Evolutionary conservation across 2,888 invertebrate genomes (phyloP).

Genomic region (Lumbricus terrestris): DNA sequence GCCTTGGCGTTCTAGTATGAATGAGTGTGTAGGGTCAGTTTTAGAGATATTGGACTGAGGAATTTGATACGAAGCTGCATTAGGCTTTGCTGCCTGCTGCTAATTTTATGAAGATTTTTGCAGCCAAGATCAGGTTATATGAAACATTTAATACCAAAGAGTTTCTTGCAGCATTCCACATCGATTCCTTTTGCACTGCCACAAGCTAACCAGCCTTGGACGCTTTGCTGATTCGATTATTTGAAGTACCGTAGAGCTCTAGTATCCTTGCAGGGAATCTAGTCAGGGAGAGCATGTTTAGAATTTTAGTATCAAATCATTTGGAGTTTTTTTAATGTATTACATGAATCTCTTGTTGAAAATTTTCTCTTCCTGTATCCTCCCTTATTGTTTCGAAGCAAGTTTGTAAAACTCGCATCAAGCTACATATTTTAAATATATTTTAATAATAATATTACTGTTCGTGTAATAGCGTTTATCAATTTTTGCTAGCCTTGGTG

Average conservation of each 20-base stretch:
- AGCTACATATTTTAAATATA: not conserved
- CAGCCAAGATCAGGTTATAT: not conserved
- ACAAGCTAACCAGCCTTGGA: not conserved
- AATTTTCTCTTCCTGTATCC: not conserved
- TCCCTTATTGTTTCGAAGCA: not conserved
- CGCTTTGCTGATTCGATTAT: not conserved
- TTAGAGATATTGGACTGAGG: not conserved
- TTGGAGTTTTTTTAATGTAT: not conserved
- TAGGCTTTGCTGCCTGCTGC: not conserved
- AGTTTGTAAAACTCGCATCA: not conserved
- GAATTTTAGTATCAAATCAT: not conserved
- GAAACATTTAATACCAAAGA: not conserved
- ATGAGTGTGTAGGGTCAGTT: not conserved
- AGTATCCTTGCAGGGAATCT: not conserved
- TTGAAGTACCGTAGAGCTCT: not conserved
- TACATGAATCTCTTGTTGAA: not conserved
- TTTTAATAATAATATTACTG: not conserved
- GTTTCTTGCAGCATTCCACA: not conserved
- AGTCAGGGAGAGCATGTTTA: not conserved
- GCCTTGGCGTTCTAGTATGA: not conserved
- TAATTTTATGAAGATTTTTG: not conserved
- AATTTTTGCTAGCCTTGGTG: not conserved
- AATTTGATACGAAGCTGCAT: not conserved
- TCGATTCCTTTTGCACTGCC: not conserved
- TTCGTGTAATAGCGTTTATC: not conserved